Percentiles rank a stretch among this genome's conserved stretches.
phyloP scores from a whole-genome alignment of 92 coral and sea anemone genomes.

The Epizoanthus rinbou region DNA sequence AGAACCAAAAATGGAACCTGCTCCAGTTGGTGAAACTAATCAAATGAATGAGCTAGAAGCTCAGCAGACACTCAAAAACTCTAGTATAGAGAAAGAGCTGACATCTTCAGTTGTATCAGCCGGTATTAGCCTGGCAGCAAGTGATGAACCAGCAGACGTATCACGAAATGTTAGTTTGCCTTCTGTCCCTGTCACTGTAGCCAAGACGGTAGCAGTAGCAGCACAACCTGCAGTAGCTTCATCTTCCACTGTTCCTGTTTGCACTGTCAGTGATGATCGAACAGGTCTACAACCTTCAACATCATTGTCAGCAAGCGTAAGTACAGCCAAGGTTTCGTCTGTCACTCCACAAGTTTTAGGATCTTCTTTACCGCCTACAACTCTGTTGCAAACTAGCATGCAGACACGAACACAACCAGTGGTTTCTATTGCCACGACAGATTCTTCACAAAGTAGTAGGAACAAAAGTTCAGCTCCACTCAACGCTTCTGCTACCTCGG shows the following conservation, averaged over 20 bases:
- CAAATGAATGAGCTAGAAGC: no score
- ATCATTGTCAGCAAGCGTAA: conserved; percentile 1
- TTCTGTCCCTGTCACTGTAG: not conserved
- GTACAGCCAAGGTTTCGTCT: not conserved
- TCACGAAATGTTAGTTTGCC: not conserved
- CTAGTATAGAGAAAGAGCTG: no score
- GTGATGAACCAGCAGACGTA: no score
- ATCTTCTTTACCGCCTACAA: not conserved
- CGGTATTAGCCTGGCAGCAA: no score
- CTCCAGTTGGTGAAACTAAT: no score
- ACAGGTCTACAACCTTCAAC: conserved; percentile 22
- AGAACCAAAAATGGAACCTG: no score
- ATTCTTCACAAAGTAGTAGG: not conserved
- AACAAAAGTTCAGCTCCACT: not conserved
- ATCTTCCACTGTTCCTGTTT: not conserved
- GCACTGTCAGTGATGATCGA: not conserved
- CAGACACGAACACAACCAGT: not conserved
- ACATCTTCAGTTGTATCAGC: no score
- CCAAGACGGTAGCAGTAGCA: not conserved
- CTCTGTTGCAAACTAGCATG: not conserved
- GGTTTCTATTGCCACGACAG: not conserved
- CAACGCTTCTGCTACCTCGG: not conserved
- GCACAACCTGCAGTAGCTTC: not conserved
- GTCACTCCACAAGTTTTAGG: not conserved
- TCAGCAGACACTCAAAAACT: no score